Percentiles rank a stretch among this genome's conserved stretches.
Conservation (phyloP, 2,888 invertebrate genomes). For the Reticulitermes lucifugus region DNA sequence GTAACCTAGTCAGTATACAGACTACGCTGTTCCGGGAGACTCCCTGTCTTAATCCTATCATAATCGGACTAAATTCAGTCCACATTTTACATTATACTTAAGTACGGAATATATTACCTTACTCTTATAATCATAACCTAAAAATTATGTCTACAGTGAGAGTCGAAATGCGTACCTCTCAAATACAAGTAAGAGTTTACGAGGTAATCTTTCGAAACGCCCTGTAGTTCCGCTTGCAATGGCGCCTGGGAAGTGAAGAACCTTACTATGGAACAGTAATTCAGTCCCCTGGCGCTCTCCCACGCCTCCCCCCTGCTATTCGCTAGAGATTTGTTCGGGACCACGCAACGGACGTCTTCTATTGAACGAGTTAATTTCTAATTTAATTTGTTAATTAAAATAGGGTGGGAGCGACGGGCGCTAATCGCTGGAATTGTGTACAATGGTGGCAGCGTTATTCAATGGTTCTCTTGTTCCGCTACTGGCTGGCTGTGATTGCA, state of each 20-base stretch:
- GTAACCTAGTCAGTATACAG: too few relatives aligned
- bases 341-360: conserved; percentile 43
- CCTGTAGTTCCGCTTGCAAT: background rate
- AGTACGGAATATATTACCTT: too few relatives aligned
- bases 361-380: conserved; percentile 66
- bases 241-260: conserved; percentile 29
- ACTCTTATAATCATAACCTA: too few relatives aligned
- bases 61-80: too few relatives aligned
- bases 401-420: conserved; percentile 56
- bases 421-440: conserved; percentile 37
- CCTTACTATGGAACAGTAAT: conserved; percentile 4
- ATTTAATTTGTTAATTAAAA: conserved; percentile 69
- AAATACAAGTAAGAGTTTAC: too few relatives aligned
- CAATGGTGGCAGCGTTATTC: conserved; percentile 25
- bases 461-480: conserved; percentile 22
- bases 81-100: too few relatives aligned
- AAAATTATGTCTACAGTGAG: too few relatives aligned
- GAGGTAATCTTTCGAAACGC: background rate
- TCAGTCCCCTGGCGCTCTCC: conserved; percentile 16
- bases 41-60: too few relatives aligned
- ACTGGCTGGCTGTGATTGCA: conserved; percentile 8
- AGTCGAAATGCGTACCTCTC: too few relatives aligned
- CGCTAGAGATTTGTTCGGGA: conserved; percentile 22
- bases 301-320: conserved; percentile 1
- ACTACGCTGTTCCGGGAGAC: too few relatives aligned